Conservation (phyloP, 2,113 vertebrate species). For the Gorsachius goisagi region DNA sequence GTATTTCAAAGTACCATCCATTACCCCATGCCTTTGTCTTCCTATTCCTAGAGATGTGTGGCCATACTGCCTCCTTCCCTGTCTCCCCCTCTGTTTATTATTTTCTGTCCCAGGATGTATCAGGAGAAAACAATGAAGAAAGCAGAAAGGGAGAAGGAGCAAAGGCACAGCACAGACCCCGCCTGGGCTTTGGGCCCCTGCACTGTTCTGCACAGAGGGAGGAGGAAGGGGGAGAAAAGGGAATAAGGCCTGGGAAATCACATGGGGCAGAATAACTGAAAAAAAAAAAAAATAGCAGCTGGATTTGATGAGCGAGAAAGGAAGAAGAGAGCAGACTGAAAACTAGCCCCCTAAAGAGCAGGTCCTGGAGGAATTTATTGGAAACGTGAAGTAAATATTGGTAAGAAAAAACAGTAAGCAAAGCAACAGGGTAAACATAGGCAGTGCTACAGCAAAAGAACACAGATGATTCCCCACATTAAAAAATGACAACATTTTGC, state of each 20-base stretch:
- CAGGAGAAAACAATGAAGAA: background rate
- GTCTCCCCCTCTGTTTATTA: background rate
- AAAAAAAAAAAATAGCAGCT: background rate
- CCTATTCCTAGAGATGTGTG: background rate
- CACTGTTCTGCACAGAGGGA: background rate
- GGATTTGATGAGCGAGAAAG: background rate
- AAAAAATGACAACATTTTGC: background rate
- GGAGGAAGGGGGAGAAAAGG: background rate
- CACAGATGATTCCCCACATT: background rate
- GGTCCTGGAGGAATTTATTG: background rate
- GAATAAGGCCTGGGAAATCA: background rate
- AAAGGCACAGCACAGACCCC: background rate
- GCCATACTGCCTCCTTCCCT: background rate
- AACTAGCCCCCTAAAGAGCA: background rate
- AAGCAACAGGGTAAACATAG: background rate
- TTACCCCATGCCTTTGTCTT: background rate
- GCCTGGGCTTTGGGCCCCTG: background rate
- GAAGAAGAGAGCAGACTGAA: background rate
- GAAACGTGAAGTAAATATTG: background rate
- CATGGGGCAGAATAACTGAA: background rate
- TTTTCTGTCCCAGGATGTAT: background rate
- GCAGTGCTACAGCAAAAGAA: background rate
- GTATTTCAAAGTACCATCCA: background rate
- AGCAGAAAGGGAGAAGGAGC: background rate
- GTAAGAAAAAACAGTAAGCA: background rate